Evolutionary conservation across 2,113 vertebrate species (phyloP).

Genomic region (Tragelaphus strepsiceros): DNA sequence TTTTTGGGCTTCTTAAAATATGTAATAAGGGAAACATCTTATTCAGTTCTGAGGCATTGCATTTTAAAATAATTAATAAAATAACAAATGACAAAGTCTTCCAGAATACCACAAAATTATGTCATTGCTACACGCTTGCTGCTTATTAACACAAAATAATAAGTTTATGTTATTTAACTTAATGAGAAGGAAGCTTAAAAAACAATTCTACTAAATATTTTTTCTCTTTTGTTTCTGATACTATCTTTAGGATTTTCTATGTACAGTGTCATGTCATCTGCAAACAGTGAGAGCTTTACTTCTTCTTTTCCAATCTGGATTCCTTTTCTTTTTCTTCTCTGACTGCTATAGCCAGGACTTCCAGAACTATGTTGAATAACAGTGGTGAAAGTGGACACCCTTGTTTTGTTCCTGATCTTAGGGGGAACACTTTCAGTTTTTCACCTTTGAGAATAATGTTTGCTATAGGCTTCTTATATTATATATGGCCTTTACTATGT

Average conservation of each 20-base stretch:
- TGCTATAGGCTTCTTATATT: neutral
- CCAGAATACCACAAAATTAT: neutral
- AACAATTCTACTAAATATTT: neutral
- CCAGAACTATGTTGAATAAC: neutral
- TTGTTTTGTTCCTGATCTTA: neutral
- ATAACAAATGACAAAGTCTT: neutral
- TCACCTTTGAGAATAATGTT: neutral
- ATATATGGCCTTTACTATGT: neutral
- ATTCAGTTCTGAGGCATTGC: neutral
- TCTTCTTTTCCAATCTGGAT: neutral
- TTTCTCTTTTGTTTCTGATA: neutral
- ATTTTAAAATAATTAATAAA: neutral
- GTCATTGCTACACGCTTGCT: neutral
- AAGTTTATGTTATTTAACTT: neutral
- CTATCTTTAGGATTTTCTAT: neutral
- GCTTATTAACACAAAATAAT: neutral
- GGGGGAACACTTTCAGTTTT: neutral
- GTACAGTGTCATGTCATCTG: neutral
- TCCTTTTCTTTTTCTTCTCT: neutral
- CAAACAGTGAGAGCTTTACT: neutral
- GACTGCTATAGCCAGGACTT: neutral
- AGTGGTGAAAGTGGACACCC: neutral
- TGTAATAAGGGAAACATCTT: neutral
- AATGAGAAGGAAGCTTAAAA: neutral
- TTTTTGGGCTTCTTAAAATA: neutral